Conservation (phyloP, 2,888 invertebrate species). For the Cybosia mesomella region DNA sequence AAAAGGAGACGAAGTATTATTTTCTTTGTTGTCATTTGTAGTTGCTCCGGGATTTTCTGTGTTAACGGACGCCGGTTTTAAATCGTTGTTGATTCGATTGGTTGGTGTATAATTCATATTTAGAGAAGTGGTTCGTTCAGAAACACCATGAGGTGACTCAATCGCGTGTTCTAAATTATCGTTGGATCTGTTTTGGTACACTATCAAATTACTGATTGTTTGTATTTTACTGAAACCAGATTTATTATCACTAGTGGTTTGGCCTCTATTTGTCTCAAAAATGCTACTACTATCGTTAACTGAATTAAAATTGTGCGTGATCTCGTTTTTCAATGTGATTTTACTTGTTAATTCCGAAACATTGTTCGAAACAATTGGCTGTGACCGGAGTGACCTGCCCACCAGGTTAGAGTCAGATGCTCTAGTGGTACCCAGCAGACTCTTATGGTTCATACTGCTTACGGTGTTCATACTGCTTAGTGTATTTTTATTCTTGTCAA, state of each 20-base stretch:
- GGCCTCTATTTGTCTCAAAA: too few species aligned
- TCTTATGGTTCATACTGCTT: too few species aligned
- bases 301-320: too few species aligned
- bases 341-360: too few species aligned
- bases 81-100: constrained; percentile 1
- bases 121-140: not conserved
- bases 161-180: not conserved
- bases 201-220: not conserved
- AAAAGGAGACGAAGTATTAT: constrained; percentile 36
- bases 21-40: constrained; percentile 3
- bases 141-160: not conserved
- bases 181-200: not conserved
- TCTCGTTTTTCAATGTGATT: too few species aligned
- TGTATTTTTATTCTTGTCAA: not conserved
- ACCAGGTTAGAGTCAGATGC: too few species aligned
- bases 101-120: not conserved
- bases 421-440: too few species aligned
- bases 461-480: too few species aligned
- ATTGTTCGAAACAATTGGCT: too few species aligned
- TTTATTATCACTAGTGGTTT: too few species aligned
- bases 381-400: too few species aligned
- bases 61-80: constrained; percentile 11
- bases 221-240: not conserved
- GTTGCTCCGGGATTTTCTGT: constrained; percentile 10
- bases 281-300: too few species aligned